A percentile compares a stretch with the other conserved stretches of the same genome.
Evolutionary conservation across 2,888 invertebrate species (phyloP).

Genomic region (Dromius quadrimaculatus): DNA sequence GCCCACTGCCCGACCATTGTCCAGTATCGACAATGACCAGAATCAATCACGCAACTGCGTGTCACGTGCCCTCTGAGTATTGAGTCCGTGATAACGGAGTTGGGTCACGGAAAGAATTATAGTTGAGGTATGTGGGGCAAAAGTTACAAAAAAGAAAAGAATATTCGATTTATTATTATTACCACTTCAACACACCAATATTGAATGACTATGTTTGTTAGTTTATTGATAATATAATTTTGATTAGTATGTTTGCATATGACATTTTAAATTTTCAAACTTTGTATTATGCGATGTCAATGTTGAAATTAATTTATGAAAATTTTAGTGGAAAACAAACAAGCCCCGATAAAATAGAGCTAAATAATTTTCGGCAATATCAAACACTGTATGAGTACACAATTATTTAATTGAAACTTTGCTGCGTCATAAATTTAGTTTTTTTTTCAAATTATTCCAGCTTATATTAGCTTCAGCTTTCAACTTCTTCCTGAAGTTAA

Average conservation of each 20-base stretch:
- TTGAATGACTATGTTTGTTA: constrained; percentile 29
- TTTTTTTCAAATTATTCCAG: too few species aligned
- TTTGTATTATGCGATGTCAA: constrained; percentile 35
- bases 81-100: too few species aligned
- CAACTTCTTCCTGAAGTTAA: too few species aligned
- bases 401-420: constrained; percentile 35
- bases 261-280: constrained; percentile 35
- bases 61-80: too few species aligned
- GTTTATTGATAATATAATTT: constrained; percentile 34
- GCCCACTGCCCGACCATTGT: constrained; percentile 47
- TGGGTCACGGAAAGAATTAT: too few species aligned
- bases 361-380: constrained; percentile 32
- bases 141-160: too few species aligned
- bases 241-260: constrained; percentile 32
- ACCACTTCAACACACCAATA: constrained; percentile 19
- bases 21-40: constrained; percentile 48
- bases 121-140: too few species aligned
- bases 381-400: constrained; percentile 21
- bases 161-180: constrained; percentile 36
- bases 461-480: too few species aligned
- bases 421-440: too few species aligned
- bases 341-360: constrained; percentile 14
- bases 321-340: constrained; percentile 28
- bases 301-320: constrained; percentile 38
- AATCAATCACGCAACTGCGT: constrained; percentile 47